phyloP scores from a whole-genome alignment of 2,888 invertebrate genomes.

The Germaria angustata region DNA sequence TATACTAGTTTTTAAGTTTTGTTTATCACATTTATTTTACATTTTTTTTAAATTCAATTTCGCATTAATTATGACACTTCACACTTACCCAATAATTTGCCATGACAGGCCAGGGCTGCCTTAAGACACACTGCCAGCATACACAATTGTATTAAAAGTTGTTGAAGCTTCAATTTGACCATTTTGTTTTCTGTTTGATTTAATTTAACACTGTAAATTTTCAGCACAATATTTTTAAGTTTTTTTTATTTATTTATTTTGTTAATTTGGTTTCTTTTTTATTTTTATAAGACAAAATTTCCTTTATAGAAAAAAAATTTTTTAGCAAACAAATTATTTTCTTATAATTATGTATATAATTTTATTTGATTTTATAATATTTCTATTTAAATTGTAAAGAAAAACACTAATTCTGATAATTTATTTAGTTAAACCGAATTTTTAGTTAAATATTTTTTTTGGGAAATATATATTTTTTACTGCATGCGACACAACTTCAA shows the following conservation, averaged over 20 bases:
- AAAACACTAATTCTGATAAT: neutral
- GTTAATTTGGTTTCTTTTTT: neutral
- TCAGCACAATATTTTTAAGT: constrained; percentile 3
- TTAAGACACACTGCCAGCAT: constrained; percentile 73
- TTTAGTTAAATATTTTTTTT: neutral
- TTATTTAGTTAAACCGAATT: constrained; percentile 65
- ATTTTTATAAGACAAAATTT: constrained; percentile 65
- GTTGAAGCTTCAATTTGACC: constrained; percentile 55
- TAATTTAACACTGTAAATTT: constrained; percentile 21
- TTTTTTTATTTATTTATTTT: constrained; percentile 7
- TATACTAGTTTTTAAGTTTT: neutral
- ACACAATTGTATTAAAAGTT: constrained; percentile 69
- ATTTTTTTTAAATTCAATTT: constrained; percentile 6
- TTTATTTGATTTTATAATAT: neutral
- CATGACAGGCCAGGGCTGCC: constrained; percentile 76
- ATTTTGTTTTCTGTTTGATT: constrained; percentile 50
- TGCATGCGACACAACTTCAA: constrained; percentile 73
- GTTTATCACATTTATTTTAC: neutral
- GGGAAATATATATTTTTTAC: neutral
- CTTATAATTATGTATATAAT: constrained; percentile 58
- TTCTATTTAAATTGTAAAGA: neutral
- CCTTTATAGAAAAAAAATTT: neutral
- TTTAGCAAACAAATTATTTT: constrained; percentile 52
- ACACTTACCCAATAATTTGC: constrained; percentile 77
- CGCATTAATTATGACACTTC: constrained; percentile 37